Evolutionary conservation across 1,140 invertebrate genomes (phyloP).

Genomic region (Drosophila quadrilineata): DNA sequence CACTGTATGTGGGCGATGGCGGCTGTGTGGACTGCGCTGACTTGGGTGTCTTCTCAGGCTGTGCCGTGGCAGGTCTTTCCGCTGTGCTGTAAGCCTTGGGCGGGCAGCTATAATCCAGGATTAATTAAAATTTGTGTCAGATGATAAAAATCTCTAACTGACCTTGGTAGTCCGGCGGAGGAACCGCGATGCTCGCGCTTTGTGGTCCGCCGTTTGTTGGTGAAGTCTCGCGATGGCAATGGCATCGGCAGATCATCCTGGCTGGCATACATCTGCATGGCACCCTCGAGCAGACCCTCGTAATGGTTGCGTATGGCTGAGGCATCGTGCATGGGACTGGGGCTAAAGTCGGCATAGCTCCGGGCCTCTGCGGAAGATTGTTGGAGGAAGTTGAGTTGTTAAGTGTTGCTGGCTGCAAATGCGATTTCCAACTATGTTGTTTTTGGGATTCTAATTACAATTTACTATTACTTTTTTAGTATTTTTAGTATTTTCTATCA

Average conservation of each 20-base stretch:
- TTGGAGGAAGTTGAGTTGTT: conserved; percentile 59
- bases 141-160: not conserved
- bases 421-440: conserved; percentile 18
- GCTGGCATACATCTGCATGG: conserved; percentile 80
- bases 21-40: conserved; percentile 74
- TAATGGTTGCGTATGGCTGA: conserved; percentile 76
- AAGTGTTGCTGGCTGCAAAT: conserved; percentile 25
- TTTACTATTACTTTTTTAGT: not conserved
- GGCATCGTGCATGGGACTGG: conserved; percentile 77
- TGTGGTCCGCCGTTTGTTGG: conserved; percentile 65
- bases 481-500: conserved; percentile 8
- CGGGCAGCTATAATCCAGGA: conserved; percentile 42
- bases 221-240: conserved; percentile 68
- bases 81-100: conserved; percentile 37
- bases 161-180: conserved; percentile 72
- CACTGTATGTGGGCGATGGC: conserved; percentile 69
- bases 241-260: conserved; percentile 75
- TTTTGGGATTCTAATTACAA: conserved; percentile 33
- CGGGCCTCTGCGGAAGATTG: conserved; percentile 71
- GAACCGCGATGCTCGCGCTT: conserved; percentile 76
- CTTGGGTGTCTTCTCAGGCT: conserved; percentile 69
- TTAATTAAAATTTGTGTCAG: not conserved
- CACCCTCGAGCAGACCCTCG: conserved; percentile 78
- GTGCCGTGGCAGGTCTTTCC: conserved; percentile 76
- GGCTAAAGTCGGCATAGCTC: conserved; percentile 63